Evolutionary conservation across 2,113 vertebrate genomes (phyloP), one percentile per base, ranked within the genome.

Genomic region (Camelus dromedarius): DNA sequence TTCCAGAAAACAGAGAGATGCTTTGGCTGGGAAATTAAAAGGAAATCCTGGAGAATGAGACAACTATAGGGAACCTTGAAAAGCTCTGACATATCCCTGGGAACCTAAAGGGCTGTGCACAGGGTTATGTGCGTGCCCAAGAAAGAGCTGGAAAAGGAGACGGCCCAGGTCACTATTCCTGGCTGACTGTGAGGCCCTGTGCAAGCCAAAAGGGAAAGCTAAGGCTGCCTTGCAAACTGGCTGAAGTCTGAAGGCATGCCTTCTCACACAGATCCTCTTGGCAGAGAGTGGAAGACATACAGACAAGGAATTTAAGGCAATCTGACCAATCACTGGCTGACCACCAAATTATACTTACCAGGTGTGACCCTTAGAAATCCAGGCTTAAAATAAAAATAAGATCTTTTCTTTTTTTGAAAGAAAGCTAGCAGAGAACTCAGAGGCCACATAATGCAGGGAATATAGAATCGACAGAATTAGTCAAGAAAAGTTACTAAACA

Each of bases 371-470:
- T 48, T 70, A 83, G 62, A 62, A 86, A 85, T 69, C 14, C 80
- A 89, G 32, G 11, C 13, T 93, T 95, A 54, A 95, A 95, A 73
- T 66, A 72, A 80, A 89, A 89, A 75, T 20, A 95, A 70, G 20
- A 93, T 69, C 32, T 82, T 76, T 50, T 5, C 18, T 54, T 54
- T 54, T 54, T 54, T 54, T 54, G 13, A 75, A 67, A 85, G 38
- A 50, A 88, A n/a, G 26, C n/a, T 80, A 60, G 54, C 50, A 79
- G 76, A 83, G 77, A 91, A 95, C 38, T 67, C 50, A 52, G 56
- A 62, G 62, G 30, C 38, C 83, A 73, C 72, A 73, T 77, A 73
- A 52, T 64, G 38, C 62, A 96, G 32, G 42, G 50, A 92, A 94
- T 87, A 94, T 7, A 67, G 48, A 92, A 79, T 79, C 64, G 18